These are phyloP conservation scores for Sphaeramia orbicularis DNA, from an alignment of 2,797 vertebrate genomes.

Conservation along the genomic window DNA sequence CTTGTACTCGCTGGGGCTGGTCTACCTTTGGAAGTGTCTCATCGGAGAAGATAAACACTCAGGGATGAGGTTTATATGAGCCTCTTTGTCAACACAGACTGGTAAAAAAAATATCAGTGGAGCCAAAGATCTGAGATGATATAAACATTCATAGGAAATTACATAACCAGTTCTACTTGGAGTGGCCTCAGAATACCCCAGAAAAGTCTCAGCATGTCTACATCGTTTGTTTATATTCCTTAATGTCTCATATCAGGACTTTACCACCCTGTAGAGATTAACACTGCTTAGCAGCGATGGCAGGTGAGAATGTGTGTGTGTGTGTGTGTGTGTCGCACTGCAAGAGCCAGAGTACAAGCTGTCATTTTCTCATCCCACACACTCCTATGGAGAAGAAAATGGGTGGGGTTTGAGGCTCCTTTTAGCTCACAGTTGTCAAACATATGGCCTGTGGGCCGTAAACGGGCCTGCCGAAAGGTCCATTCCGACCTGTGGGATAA, in stretches of 20 bases:
- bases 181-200: slow-evolving; percentile 7
- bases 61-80: slow-evolving; percentile 16
- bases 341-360: background rate
- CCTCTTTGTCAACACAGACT: slow-evolving; percentile 33
- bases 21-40: slow-evolving; percentile 41
- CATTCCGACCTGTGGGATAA: too few relatives aligned
- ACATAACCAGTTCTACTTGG: slow-evolving; percentile 32
- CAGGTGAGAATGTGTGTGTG: slow-evolving; percentile 24
- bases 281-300: background rate
- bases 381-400: too few relatives aligned
- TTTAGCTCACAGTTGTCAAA: background rate
- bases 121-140: slow-evolving; percentile 26
- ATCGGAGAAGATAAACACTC: slow-evolving; percentile 33
- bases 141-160: slow-evolving; percentile 48
- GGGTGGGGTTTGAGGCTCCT: background rate
- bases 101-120: slow-evolving; percentile 16
- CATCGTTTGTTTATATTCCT: slow-evolving; percentile 2
- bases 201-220: slow-evolving; percentile 16
- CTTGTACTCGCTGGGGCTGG: background rate
- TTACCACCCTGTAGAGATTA: background rate
- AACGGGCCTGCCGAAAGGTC: too few relatives aligned
- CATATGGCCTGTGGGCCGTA: too few relatives aligned
- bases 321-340: background rate
- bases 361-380: slow-evolving; percentile 14
- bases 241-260: slow-evolving; percentile 3